Conservation (phyloP, 2,113 vertebrate genomes). For the Bos javanicus region DNA sequence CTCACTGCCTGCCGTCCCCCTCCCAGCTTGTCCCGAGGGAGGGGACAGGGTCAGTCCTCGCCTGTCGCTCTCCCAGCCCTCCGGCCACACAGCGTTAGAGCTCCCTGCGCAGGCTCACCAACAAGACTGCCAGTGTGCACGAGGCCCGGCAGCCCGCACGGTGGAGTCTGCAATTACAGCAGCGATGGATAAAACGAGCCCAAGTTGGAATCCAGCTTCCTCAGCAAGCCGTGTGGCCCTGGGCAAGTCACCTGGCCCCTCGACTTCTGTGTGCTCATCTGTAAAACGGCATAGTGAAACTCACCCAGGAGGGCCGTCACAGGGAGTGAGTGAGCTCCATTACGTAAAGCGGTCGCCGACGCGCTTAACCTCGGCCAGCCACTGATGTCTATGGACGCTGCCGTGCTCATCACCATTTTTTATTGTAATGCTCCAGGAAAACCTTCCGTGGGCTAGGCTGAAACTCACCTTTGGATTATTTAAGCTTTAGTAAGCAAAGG, state of each 20-base stretch:
- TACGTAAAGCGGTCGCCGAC: rapidly evolving
- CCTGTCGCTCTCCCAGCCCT: neutral
- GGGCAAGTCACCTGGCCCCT: neutral
- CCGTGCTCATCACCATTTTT: rapidly evolving
- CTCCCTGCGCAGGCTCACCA: neutral
- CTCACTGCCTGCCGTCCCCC: neutral
- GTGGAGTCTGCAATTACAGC: neutral
- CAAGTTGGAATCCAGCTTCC: neutral
- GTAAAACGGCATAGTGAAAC: neutral
- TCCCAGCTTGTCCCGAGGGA: neutral
- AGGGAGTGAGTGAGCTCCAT: neutral
- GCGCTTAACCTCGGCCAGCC: rapidly evolving
- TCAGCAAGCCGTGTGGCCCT: neutral
- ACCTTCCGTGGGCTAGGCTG: neutral
- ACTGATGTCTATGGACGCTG: rapidly evolving
- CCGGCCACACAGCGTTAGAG: neutral
- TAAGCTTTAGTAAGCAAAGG: neutral
- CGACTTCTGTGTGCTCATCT: neutral
- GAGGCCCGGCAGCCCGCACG: rapidly evolving
- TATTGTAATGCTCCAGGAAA: neutral
- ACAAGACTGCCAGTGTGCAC: rapidly evolving
- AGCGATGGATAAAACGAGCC: neutral
- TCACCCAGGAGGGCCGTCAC: neutral
- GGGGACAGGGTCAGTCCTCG: too few species aligned
- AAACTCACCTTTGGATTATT: neutral